phyloP scores from a whole-genome alignment of 2,113 vertebrate species.

The Vireo altiloquus region DNA sequence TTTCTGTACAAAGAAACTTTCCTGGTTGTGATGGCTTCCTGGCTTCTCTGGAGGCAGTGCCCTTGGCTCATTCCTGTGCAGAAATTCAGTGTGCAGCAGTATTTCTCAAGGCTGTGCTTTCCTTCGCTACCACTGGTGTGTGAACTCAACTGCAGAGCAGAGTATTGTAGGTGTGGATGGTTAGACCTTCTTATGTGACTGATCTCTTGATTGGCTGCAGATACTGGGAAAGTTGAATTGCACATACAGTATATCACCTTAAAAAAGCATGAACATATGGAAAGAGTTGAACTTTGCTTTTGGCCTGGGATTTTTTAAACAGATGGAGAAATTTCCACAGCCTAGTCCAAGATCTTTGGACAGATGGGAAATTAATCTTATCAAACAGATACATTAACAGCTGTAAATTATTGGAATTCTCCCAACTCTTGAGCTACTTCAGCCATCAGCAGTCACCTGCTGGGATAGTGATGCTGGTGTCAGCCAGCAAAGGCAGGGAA shows the following conservation, averaged over 20 bases:
- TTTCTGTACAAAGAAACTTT: neutral
- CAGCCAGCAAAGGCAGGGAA: neutral
- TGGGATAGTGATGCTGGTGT: neutral
- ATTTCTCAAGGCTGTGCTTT: slow-evolving; percentile 4
- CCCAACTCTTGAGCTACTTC: neutral
- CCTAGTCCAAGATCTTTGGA: neutral
- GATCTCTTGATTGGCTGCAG: neutral
- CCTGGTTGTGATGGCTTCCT: neutral
- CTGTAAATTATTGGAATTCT: neutral
- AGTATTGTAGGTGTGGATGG: neutral
- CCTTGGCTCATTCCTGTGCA: neutral
- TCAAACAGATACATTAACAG: neutral
- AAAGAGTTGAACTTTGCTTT: slow-evolving; percentile 2
- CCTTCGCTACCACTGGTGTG: neutral
- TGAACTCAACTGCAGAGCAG: slow-evolving; percentile 17
- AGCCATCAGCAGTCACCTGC: neutral
- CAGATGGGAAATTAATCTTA: neutral
- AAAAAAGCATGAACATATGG: neutral
- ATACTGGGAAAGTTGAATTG: neutral
- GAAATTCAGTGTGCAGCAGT: slow-evolving; percentile 1
- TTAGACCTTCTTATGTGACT: neutral
- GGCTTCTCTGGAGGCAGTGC: neutral
- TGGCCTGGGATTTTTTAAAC: neutral
- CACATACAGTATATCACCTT: neutral
- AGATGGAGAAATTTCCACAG: neutral